Evolutionary conservation across 2,113 vertebrate genomes (phyloP).

Genomic region (Delphinapterus leucas): DNA sequence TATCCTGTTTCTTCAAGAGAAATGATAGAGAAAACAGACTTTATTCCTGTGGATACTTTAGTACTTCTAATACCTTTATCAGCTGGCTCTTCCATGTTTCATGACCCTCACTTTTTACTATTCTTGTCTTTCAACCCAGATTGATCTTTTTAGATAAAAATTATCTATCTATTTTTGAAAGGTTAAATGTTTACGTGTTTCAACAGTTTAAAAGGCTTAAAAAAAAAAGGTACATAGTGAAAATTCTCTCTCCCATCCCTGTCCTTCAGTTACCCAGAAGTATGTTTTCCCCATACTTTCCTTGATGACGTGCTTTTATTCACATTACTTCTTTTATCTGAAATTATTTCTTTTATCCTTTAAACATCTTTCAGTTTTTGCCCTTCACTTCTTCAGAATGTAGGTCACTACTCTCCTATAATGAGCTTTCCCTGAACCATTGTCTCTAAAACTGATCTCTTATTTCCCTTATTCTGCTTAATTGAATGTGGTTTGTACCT

Average conservation of each 20-base stretch:
- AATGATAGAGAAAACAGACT: not conserved
- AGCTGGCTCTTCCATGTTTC: not conserved
- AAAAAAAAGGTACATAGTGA: not conserved
- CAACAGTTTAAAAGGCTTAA: not conserved
- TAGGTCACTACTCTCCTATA: not conserved
- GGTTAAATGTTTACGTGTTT: not conserved
- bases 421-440: not conserved
- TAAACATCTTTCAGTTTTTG: not conserved
- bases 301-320: not conserved
- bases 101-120: not conserved
- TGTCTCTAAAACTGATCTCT: not conserved
- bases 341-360: not conserved
- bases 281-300: not conserved
- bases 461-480: not conserved
- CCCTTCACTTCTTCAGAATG: not conserved
- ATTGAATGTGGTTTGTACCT: not conserved
- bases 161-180: not conserved
- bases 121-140: not conserved
- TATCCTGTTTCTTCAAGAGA: not conserved
- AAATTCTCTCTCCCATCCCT: not conserved
- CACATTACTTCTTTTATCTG: not conserved
- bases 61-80: not conserved
- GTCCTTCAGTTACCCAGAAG: not conserved
- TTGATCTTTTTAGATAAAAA: not conserved
- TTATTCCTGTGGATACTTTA: not conserved